Conservation (phyloP, 1,140 invertebrate species). For the Episyrphus balteatus region DNA sequence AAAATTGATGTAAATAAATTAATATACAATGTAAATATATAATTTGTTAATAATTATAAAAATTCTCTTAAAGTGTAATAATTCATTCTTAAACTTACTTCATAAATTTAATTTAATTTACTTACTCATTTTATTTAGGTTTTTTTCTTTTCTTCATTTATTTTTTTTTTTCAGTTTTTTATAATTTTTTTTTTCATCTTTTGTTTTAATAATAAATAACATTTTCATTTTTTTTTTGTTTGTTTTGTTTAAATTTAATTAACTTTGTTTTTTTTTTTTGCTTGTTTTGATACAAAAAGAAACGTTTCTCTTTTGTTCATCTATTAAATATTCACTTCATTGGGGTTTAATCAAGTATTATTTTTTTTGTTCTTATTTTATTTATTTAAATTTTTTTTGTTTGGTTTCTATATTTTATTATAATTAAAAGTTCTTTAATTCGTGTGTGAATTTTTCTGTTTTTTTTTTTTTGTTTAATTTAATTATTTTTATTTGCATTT, state of each 20-base stretch:
- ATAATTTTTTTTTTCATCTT: too few relatives aligned
- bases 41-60: too few relatives aligned
- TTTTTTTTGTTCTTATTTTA: neutral
- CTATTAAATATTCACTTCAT: neutral
- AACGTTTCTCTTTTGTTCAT: neutral
- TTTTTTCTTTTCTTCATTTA: too few relatives aligned
- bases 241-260: conserved; percentile 4
- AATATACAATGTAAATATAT: too few relatives aligned
- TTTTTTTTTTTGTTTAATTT: neutral
- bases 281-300: neutral
- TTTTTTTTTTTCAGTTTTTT: too few relatives aligned
- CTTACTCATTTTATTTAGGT: too few relatives aligned
- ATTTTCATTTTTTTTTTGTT: conserved; percentile 1
- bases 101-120: too few relatives aligned
- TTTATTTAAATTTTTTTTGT: neutral
- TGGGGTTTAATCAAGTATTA: neutral
- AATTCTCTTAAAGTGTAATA: too few relatives aligned
- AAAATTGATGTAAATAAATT: too few relatives aligned
- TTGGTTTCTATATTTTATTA: neutral
- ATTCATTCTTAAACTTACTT: too few relatives aligned
- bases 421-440: neutral
- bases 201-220: too few relatives aligned
- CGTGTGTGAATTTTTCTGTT: neutral
- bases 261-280: neutral
- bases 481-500: neutral